phyloP scores from a whole-genome alignment of 1,140 invertebrate species.

The Venustaconcha ellipsiformis region DNA sequence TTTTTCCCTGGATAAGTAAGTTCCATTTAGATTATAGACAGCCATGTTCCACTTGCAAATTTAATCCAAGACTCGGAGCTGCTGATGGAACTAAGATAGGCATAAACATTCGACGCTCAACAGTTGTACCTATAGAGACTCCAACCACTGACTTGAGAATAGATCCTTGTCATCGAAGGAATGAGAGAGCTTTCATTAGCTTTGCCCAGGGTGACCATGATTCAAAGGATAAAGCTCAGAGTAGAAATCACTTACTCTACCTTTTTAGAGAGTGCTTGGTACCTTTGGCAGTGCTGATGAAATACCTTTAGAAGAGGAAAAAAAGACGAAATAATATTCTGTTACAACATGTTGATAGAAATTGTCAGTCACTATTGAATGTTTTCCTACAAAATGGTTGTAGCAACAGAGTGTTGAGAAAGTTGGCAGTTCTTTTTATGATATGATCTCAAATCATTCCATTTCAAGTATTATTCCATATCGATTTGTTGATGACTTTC shows the following conservation, averaged over 20 bases:
- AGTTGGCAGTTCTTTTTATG: slow-evolving; percentile 7
- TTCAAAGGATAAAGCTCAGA: not conserved
- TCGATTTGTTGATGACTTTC: slow-evolving; percentile 2
- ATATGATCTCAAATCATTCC: slow-evolving; percentile 4
- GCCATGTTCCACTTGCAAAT: slow-evolving; percentile 14
- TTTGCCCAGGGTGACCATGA: too few relatives aligned
- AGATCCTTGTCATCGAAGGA: too few relatives aligned
- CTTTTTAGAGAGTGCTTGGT: not conserved
- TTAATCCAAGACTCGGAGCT: slow-evolving; percentile 6
- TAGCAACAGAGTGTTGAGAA: not conserved
- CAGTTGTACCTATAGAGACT: slow-evolving; percentile 8
- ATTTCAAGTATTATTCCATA: slow-evolving; percentile 5
- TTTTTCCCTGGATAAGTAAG: slow-evolving; percentile 10
- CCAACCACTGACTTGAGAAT: not conserved
- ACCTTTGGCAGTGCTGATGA: not conserved
- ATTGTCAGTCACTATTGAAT: not conserved
- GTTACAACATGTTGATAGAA: not conserved
- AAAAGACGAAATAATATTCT: not conserved
- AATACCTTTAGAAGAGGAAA: not conserved
- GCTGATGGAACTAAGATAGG: not conserved
- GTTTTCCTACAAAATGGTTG: slow-evolving; percentile 4
- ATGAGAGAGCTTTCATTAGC: too few relatives aligned
- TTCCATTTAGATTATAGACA: slow-evolving; percentile 9
- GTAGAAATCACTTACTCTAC: slow-evolving; percentile 11
- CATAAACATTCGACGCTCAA: slow-evolving; percentile 1